Base-by-base conservation (phyloP, 2,888 invertebrate genomes). In the Leptinotarsa peninsularis region DNA sequence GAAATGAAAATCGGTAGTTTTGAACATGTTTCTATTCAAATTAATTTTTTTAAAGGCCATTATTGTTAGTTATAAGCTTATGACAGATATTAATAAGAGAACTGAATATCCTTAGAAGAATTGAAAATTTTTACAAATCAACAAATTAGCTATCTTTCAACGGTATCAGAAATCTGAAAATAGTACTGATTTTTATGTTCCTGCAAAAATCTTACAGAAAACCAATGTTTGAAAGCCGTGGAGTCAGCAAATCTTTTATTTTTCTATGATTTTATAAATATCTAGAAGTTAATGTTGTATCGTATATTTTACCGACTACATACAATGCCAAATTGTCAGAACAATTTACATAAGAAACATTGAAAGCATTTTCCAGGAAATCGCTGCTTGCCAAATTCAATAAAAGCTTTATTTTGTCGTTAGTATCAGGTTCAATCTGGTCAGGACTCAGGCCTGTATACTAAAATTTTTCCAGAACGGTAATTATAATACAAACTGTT, bases 191-290 rank as follows among this genome's bases (percentile, higher is more conserved):
- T 54, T 7, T 54, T 10, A 0, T 33, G 2, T 3, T 10, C 10
- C 52, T 15, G 52, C 17, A 52, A 17, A 52, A 52, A 13, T 4
- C 4, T n/a, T 2, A 14, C 52, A 52, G 10, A 43, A 43, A 43
- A 10, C 10, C 43, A 43, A 43, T 15, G 52, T 52, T 4, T 52
- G n/a, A n/a, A 17, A 43, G 10, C 43, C 43, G 3, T 43, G 43
- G 1, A 10, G 43, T 10, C 43, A 27, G 14, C 23, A 15, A 58
- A 58, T 14, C 21, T 1, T 1, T 23, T 13, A 4, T 21, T 3
- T 23, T 58, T 54, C 54, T 54, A n/a, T 18, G 13, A 21, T 23
- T 27, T 58, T 58, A 58, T 58, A 58, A 58, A 58, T 58, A 58
- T 13, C 58, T 14, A 58, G 58, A 27, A 58, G 15, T 21, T 58